Evolutionary conservation across 1,140 invertebrate species (phyloP).

Genomic region (Muscidifurax raptorellus): DNA sequence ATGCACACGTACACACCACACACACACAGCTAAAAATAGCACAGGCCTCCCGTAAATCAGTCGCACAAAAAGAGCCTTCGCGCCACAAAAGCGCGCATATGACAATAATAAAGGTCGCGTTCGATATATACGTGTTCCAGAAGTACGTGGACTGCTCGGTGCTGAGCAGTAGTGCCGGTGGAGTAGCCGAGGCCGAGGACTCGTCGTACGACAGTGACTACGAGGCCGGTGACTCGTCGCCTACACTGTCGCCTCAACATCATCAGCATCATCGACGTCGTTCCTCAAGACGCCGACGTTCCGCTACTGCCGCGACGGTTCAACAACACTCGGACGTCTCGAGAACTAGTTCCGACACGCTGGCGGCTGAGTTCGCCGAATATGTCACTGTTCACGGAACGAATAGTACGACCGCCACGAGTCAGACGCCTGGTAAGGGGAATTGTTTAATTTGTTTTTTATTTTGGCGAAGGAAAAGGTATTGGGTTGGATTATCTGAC

Average conservation of each 20-base stretch:
- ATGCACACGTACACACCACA: no score
- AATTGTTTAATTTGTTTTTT: no score
- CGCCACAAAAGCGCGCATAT: no score
- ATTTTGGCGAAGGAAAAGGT: no score
- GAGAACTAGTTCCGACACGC: conserved; percentile 87
- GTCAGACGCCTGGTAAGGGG: conserved; percentile 64
- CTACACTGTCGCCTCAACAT: not conserved
- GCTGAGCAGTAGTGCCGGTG: conserved; percentile 62
- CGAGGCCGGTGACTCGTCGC: conserved; percentile 78
- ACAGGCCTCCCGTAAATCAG: no score
- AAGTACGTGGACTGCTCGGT: conserved; percentile 77
- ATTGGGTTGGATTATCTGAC: no score
- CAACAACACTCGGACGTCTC: conserved; percentile 84
- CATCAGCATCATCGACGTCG: not conserved
- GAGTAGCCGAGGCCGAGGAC: conserved; percentile 82
- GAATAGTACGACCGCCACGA: conserved; percentile 52
- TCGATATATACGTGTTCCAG: conserved; percentile 60
- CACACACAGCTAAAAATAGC: no score
- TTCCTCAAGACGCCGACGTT: not conserved
- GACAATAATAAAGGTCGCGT: no score
- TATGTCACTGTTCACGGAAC: conserved; percentile 79
- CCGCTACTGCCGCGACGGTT: not conserved
- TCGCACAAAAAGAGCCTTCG: no score
- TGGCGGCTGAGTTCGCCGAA: conserved; percentile 89
- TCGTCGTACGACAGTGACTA: conserved; percentile 92